phyloP scores from a whole-genome alignment of 2,797 vertebrate species.

The Manis pentadactyla region DNA sequence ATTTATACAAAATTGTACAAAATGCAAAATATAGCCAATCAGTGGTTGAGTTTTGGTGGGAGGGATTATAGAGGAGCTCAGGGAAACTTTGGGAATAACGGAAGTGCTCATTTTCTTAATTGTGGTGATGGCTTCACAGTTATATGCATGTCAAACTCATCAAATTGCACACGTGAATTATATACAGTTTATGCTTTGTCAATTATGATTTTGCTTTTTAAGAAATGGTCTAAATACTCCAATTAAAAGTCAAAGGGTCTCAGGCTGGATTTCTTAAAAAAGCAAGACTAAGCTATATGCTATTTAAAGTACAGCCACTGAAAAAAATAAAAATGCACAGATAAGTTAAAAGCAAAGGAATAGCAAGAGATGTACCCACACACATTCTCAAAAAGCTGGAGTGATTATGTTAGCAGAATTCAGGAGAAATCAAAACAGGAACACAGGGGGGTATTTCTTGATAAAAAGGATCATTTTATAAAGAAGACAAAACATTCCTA shows the following conservation, averaged over 20 bases:
- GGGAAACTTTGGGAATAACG: neutral
- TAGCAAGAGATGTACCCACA: neutral
- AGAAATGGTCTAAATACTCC: neutral
- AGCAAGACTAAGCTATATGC: neutral
- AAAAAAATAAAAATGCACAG: conserved; percentile 6
- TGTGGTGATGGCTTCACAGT: neutral
- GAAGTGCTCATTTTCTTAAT: neutral
- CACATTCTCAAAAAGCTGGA: neutral
- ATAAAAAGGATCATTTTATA: neutral
- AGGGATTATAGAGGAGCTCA: neutral
- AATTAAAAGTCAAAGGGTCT: conserved; percentile 12
- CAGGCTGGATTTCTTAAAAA: neutral
- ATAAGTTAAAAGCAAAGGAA: neutral
- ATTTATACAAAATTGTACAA: neutral
- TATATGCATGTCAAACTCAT: neutral
- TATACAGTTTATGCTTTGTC: neutral
- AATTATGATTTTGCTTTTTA: neutral
- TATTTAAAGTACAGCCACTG: neutral
- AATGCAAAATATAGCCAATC: neutral
- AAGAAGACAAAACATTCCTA: neutral
- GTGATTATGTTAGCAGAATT: neutral
- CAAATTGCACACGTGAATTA: neutral
- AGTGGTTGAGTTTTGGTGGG: neutral
- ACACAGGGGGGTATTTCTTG: neutral
- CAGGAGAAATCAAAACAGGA: neutral